A percentile compares a stretch with the other conserved stretches of the same genome.
Evolutionary conservation across 2,888 invertebrate species (phyloP).

Genomic region (Lissonota sp.): DNA sequence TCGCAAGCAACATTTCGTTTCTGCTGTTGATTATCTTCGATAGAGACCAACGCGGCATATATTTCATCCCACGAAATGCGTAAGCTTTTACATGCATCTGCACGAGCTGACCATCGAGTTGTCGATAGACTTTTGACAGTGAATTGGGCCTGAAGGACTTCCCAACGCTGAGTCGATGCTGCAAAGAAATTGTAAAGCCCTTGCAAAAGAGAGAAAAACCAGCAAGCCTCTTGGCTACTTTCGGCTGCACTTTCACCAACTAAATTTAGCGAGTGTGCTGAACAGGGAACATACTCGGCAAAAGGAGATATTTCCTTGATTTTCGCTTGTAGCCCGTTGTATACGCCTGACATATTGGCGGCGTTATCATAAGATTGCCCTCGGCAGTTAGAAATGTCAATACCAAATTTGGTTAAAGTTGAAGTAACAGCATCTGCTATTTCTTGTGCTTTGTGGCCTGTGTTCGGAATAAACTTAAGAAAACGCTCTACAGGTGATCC

Average conservation of each 20-base stretch:
- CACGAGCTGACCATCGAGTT: conserved; percentile 58
- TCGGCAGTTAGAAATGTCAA: conserved; percentile 66
- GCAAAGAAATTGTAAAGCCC: conserved; percentile 31
- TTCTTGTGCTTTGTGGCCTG: conserved; percentile 65
- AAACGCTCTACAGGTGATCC: conserved; percentile 70
- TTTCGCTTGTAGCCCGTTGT: conserved; percentile 14
- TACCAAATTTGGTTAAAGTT: conserved; percentile 45
- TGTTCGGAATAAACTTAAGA: conserved; percentile 65
- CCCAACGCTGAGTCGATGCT: conserved; percentile 34
- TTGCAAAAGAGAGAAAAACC: conserved; percentile 53
- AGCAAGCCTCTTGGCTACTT: conserved; percentile 37
- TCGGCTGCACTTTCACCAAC: conserved; percentile 52
- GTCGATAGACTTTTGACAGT: not conserved
- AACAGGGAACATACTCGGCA: conserved; percentile 35
- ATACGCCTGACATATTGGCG: conserved; percentile 47
- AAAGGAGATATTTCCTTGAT: conserved; percentile 14
- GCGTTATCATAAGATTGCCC: conserved; percentile 71
- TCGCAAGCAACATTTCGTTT: not conserved
- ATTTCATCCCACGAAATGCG: conserved; percentile 55
- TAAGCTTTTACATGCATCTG: conserved; percentile 50
- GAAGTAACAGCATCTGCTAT: conserved; percentile 56
- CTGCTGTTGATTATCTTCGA: not conserved
- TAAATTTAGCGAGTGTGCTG: conserved; percentile 51
- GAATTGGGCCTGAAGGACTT: conserved; percentile 33
- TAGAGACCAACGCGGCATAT: conserved; percentile 11